phyloP scores from a whole-genome alignment of 2,113 vertebrate species.

The Nyctereutes procyonoides region DNA sequence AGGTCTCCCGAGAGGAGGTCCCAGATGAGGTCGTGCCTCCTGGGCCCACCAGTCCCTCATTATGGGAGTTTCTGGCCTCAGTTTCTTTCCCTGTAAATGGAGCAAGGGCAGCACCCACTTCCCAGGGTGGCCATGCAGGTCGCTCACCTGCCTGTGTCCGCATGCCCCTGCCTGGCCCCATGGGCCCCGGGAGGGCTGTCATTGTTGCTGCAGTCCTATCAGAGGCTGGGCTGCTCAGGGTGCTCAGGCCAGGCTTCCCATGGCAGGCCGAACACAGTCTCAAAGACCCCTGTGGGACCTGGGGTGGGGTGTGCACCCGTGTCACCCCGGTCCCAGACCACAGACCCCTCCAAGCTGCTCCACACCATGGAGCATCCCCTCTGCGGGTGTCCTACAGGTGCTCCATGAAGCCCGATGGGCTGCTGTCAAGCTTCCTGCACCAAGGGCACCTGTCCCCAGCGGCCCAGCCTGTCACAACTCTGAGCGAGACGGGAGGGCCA shows the following conservation, averaged over 20 bases:
- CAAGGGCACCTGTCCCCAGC: accelerated
- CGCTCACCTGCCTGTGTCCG: accelerated
- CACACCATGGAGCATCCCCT: background rate
- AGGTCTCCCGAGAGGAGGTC: background rate
- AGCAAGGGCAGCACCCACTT: background rate
- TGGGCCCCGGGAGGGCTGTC: background rate
- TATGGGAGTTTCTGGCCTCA: background rate
- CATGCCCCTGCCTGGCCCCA: background rate
- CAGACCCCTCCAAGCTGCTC: accelerated
- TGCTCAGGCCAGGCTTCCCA: accelerated
- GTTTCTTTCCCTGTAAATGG: background rate
- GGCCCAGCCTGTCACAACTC: accelerated
- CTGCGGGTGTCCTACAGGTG: accelerated
- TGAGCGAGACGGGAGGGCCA: accelerated
- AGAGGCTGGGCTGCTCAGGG: background rate
- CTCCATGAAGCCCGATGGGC: background rate
- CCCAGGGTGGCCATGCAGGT: background rate
- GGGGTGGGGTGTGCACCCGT: too few relatives aligned
- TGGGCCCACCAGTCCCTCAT: background rate
- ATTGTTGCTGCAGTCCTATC: too few relatives aligned
- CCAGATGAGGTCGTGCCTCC: background rate
- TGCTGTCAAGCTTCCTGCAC: accelerated
- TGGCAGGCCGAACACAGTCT: background rate
- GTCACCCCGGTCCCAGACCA: background rate
- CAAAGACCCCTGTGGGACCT: background rate